Conservation (phyloP, 2,888 invertebrate species). For the Flabesymbios commensalis region DNA sequence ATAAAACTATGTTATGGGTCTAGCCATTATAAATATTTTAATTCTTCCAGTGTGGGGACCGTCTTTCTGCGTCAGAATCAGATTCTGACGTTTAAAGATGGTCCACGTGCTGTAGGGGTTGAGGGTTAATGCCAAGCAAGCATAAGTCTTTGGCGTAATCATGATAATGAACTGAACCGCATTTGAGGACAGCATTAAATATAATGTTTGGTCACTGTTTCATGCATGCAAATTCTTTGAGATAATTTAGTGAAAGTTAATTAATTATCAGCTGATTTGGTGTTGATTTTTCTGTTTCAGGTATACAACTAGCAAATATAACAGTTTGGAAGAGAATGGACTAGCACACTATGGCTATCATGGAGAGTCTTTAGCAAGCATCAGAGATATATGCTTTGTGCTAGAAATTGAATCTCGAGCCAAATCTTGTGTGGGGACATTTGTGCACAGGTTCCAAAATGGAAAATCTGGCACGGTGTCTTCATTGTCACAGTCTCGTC, state of each 20-base stretch:
- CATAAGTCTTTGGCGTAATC: no score
- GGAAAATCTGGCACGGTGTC: constrained; percentile 62
- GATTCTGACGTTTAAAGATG: no score
- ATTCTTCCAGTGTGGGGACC: no score
- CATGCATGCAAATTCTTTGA: background rate
- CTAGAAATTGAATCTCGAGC: constrained; percentile 69
- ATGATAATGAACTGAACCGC: no score
- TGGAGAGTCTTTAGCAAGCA: constrained; percentile 72
- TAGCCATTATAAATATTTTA: no score
- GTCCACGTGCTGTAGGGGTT: no score
- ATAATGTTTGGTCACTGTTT: background rate
- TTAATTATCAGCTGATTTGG: background rate
- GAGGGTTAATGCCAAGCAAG: no score
- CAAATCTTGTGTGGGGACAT: constrained; percentile 64
- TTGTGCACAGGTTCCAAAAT: constrained; percentile 66
- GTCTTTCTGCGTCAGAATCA: no score
- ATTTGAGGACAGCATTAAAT: no score
- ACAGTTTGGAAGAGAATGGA: constrained; percentile 64
- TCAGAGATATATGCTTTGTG: constrained; percentile 66
- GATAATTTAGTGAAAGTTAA: background rate
- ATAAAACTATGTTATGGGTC: no score
- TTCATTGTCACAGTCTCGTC: constrained; percentile 62
- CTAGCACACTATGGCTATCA: constrained; percentile 70
- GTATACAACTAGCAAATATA: constrained; percentile 72
- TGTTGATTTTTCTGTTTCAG: constrained; percentile 45